Conservation (phyloP, 2,113 vertebrate species). For the Pteropus alecto region DNA sequence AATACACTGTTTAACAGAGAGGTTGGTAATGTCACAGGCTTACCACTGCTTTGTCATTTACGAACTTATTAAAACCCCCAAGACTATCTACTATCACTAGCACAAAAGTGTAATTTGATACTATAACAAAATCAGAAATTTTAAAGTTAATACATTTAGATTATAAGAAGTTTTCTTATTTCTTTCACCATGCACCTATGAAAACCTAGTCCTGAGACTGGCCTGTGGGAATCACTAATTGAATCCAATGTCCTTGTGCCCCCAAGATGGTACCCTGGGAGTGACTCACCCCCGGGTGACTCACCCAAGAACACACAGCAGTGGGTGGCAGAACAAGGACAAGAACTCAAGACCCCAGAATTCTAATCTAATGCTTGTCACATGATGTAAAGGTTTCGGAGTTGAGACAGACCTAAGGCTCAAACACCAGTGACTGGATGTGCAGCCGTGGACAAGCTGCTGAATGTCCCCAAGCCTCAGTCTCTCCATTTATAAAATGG, state of each 20-base stretch:
- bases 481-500: neutral
- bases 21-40: neutral
- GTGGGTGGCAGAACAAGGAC: neutral
- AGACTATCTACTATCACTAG: neutral
- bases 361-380: neutral
- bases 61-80: neutral
- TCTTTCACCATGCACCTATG: neutral
- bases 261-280: fast-evolving
- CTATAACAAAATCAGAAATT: neutral
- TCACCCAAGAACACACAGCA: neutral
- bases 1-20: neutral
- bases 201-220: neutral
- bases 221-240: neutral
- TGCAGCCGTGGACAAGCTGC: neutral
- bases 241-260: neutral
- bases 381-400: neutral
- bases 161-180: neutral
- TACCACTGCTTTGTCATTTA: neutral
- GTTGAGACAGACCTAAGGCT: neutral
- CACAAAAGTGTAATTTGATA: neutral
- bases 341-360: neutral
- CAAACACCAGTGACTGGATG: neutral
- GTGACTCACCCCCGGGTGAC: neutral
- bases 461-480: neutral
- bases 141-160: neutral